Evolutionary conservation across 2,888 invertebrate species (phyloP), one percentile per base, ranked within the genome.

Genomic region (Eupithecia subumbrata): DNA sequence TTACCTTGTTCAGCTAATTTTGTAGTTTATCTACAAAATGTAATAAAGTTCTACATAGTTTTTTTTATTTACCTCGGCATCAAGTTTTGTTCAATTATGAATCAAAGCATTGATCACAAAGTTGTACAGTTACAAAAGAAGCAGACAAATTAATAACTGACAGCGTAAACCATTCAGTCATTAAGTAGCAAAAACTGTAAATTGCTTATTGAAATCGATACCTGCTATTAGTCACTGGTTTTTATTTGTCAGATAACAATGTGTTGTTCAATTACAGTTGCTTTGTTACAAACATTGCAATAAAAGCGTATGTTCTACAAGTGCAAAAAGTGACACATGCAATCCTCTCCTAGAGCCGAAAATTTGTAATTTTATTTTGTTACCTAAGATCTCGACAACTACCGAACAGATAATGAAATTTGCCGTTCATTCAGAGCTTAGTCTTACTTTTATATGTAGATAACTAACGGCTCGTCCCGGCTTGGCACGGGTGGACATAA

Each of bases 141-240:
- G 83, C 82, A 80, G 82, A 84, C 79, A 63, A 66, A 77, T 74
- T 70, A 81, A 82, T 79, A 84, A 85, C 85, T 82, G 84, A 84
- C 84, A 82, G 78, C 72, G 74, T 77, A 77, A 77, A 76, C 87
- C 88, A 91, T 92, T 74, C 79, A 79, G 70, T 77, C 72, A 76
- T 80, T 80, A 76, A 30, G 34, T 34, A 63, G 77, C 74, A 81
- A 80, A 81, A 76, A 80, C 83, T 80, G 81, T 80, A 84, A 89
- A 92, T 86, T 85, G 83, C 89, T 87, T 88, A 90, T 90, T 90
- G 89, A 86, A 89, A 89, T 84, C 81, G 87, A 91, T 89, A 85
- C 81, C 80, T 85, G 82, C 84, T 77, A 82, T 74, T 77, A 71
- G 83, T 85, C 87, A 87, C 74, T 85, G 71, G 60, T 60, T 60